phyloP scores from a whole-genome alignment of 2,797 vertebrate species.

The Rhinoraja longicauda region DNA sequence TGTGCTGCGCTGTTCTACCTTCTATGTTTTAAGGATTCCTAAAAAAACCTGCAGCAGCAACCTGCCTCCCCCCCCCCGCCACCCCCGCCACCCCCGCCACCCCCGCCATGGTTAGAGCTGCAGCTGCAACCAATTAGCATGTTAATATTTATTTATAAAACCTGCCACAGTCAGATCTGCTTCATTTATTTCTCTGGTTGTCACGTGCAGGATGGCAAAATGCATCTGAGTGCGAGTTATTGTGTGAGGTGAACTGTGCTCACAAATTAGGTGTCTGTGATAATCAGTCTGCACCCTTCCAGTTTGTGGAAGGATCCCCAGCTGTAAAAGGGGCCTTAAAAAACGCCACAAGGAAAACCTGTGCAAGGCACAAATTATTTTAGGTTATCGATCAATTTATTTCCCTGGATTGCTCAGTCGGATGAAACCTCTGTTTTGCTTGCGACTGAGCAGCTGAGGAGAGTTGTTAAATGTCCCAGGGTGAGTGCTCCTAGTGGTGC shows the following conservation, averaged over 20 bases:
- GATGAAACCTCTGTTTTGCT: too few relatives aligned
- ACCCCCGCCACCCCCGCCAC: neutral
- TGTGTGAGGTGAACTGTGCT: neutral
- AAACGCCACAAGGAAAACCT: neutral
- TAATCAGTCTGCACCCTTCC: neutral
- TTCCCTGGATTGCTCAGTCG: neutral
- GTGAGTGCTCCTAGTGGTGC: too few relatives aligned
- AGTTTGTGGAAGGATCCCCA: neutral
- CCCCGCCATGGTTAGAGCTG: neutral
- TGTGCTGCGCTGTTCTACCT: too few relatives aligned
- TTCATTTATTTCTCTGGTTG: neutral
- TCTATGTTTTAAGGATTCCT: too few relatives aligned
- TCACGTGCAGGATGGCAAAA: neutral
- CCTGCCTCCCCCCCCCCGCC: too few relatives aligned
- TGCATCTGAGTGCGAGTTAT: neutral
- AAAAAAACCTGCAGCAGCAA: neutral
- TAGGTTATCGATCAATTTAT: neutral
- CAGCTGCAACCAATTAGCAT: conserved; percentile 3
- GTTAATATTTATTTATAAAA: conserved; percentile 26
- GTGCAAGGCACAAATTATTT: neutral
- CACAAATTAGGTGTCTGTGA: neutral
- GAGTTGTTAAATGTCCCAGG: too few relatives aligned
- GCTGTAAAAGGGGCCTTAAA: neutral
- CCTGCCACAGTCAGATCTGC: conserved; percentile 7
- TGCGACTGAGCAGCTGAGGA: too few relatives aligned